Base-by-base conservation (phyloP, 2,113 vertebrate genomes). In the Symphodus melops region DNA sequence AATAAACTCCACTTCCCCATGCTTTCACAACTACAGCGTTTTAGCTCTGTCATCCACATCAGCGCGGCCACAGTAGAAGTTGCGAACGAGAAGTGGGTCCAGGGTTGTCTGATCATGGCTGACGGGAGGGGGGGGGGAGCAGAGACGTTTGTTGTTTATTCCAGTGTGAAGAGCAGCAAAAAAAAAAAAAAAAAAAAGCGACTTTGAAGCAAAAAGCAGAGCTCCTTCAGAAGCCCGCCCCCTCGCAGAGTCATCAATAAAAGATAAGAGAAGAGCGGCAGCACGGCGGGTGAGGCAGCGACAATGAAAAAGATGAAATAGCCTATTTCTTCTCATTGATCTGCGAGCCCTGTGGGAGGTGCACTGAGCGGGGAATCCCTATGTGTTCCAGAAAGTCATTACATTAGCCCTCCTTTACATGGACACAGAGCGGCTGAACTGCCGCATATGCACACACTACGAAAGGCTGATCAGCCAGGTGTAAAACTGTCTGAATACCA, bases 181-280 rank as follows among this genome's bases (percentile, higher is more conserved):
- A 63, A 9, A 9, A 55, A 39, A 36, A 33, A 41, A 49, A n/a
- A n/a, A n/a, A n/a, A n/a, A 66, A 81, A 67, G 9, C 2, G 59
- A 39, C 19, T 77, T 64, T 56, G 49, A 74, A 61, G 65, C 51
- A 51, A 72, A 71, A 60, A 36, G 67, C 68, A 39, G 14, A 64
- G 72, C 21, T 52, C 58, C 69, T 77, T 65, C 25, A 70, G 74
- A 65, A 14, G 63, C 42, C 33, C 37, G 25, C 51, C 65, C 37
- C 44, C 78, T 79, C 28, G 1, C 74, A 73, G 68, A 67, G 42
- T 58, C 79, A 81, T 93, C 77, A 88, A 92, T 92, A 86, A 92
- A 89, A 92, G 63, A 90, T 86, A 55, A 82, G 56, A 17, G 28
- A 57, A 66, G 65, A 23, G 39, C 67, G 58, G 69, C 58, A 75